phyloP scores from a whole-genome alignment of 2,888 invertebrate species.

The Cephus runcator region DNA sequence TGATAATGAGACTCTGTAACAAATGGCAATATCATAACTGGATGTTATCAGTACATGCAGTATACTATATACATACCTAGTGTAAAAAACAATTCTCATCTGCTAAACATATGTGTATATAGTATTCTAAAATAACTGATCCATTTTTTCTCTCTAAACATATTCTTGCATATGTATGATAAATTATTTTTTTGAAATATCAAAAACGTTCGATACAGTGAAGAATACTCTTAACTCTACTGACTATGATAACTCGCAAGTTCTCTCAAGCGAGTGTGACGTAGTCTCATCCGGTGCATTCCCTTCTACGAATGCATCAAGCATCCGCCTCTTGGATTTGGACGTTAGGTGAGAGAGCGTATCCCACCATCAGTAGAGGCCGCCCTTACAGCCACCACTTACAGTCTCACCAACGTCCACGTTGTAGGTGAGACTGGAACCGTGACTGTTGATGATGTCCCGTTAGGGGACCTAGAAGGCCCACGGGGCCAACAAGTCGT shows the following conservation, averaged over 20 bases:
- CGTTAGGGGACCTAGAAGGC: conserved; percentile 64
- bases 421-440: conserved; percentile 43
- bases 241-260: background rate
- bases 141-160: background rate
- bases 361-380: background rate
- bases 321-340: conserved; percentile 12
- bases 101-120: background rate
- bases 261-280: background rate
- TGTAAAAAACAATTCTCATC: background rate
- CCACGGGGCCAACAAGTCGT: conserved; percentile 22
- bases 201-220: background rate
- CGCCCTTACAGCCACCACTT: background rate
- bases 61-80: background rate
- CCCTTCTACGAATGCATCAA: conserved; percentile 15
- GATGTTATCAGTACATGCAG: background rate
- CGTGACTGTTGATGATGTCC: conserved; percentile 41
- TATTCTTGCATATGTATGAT: background rate
- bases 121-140: background rate
- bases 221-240: background rate
- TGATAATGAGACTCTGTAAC: conserved; percentile 26
- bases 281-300: conserved; percentile 1
- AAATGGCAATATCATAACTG: background rate
- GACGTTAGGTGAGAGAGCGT: background rate
- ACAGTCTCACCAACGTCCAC: conserved; percentile 4
- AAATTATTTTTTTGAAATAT: background rate